Base-by-base conservation (phyloP, 30 jellyfish, hydroid and myxozoan genomes). In the Pseudorhiza aurosa region DNA sequence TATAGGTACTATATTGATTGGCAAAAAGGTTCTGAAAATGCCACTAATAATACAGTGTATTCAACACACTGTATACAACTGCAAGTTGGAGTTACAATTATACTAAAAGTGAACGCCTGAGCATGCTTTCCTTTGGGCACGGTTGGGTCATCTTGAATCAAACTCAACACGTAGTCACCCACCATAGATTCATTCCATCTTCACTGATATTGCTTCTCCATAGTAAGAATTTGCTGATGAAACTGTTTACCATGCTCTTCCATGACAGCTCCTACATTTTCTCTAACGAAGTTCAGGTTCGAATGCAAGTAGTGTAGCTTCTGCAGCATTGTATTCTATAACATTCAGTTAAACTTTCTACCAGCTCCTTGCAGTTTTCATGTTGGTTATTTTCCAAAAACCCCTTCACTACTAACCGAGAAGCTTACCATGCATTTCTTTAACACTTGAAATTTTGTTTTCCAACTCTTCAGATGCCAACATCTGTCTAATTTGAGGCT, bases 291-390 rank as follows among this genome's bases (percentile, higher is more conserved):
- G 60, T 46, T 27, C 14, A 46, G 60, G 60, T 46, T 24, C 19
- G 19, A 46, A 46, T 46, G 19, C 21, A 46, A 46, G 60, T 46
- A 46, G 60, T 46, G 60, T 46, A 46, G 19, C 60, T 46, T 46
- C 60, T 46, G 19, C 19, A 46, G 60, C 60, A 24, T 46, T 46
- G 60, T 46, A 12, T 46, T 46, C 60, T 46, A 2, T 46, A 12
- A 6, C 12, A 46, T 4, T 12, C 21, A 4, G 19, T 46, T 46
- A 4, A 46, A 46, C 19, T 4, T 46, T 46, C 60, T 46, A 46
- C n/a, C n/a, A 46, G 60, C 19, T 46, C 60, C 60, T 46, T 46
- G 60, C 19, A 46, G 60, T 46, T n/a, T n/a, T n/a, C n/a, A n/a
- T n/a, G n/a, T n/a, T n/a, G n/a, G n/a, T n/a, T n/a, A n/a, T n/a